Evolutionary conservation across 2,113 vertebrate species (phyloP).

Genomic region (Thomomys bottae): DNA sequence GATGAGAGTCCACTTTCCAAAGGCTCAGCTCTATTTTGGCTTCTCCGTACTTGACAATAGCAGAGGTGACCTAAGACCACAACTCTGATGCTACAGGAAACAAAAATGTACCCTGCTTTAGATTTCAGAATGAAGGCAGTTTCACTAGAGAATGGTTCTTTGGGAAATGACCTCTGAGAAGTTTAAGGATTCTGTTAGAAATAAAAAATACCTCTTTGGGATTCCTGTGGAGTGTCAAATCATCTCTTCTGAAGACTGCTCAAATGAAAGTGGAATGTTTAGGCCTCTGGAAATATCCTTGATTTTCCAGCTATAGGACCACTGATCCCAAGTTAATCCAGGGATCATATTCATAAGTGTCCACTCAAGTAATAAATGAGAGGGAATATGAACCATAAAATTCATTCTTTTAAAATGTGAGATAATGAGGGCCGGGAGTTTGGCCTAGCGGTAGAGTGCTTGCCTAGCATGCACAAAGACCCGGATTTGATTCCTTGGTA

Average conservation of each 20-base stretch:
- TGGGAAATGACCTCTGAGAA: neutral
- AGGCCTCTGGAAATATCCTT: slow-evolving; percentile 3
- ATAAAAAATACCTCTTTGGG: neutral
- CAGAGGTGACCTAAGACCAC: neutral
- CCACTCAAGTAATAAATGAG: neutral
- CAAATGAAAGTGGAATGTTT: slow-evolving; percentile 6
- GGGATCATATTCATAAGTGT: slow-evolving; percentile 8
- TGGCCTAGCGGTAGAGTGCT: too few species aligned
- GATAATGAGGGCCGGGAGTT: too few species aligned
- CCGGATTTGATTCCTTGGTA: too few species aligned
- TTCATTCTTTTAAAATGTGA: slow-evolving; percentile 22
- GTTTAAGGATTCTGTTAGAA: slow-evolving; percentile 3
- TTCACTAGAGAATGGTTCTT: neutral
- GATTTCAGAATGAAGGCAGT: neutral
- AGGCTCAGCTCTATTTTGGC: neutral
- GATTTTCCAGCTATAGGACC: neutral
- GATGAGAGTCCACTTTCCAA: neutral
- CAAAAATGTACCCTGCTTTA: neutral
- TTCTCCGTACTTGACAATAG: neutral
- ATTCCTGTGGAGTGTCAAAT: slow-evolving; percentile 8
- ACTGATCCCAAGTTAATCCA: neutral
- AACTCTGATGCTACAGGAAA: neutral
- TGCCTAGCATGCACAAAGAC: too few species aligned
- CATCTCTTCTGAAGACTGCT: neutral
- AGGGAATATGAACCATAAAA: neutral